Evolutionary conservation across 2,797 vertebrate species (phyloP).

Genomic region (Gymnodraco acuticeps): DNA sequence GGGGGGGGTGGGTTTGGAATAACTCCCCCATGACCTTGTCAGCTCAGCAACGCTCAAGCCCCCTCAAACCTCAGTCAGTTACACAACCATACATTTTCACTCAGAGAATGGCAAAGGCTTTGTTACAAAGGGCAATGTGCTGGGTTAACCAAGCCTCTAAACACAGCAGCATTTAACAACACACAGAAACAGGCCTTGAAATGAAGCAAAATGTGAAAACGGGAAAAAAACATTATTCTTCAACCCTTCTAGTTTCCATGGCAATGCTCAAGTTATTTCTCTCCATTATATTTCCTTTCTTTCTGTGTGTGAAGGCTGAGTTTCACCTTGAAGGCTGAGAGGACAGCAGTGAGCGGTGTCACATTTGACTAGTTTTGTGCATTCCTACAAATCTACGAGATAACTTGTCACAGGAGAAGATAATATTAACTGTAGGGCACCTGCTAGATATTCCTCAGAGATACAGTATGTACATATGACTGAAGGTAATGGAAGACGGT

Average conservation of each 20-base stretch:
- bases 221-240: slow-evolving; percentile 61
- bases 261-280: slow-evolving; percentile 59
- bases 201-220: slow-evolving; percentile 62
- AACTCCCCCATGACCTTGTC: slow-evolving; percentile 19
- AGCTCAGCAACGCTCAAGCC: slow-evolving; percentile 41
- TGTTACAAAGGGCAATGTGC: slow-evolving; percentile 49
- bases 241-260: slow-evolving; percentile 69
- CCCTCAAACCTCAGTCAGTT: slow-evolving; percentile 37
- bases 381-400: not conserved
- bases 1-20: slow-evolving; percentile 37
- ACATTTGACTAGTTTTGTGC: slow-evolving; percentile 37
- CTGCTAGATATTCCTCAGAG: slow-evolving; percentile 14
- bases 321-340: slow-evolving; percentile 71
- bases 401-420: slow-evolving; percentile 31
- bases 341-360: slow-evolving; percentile 58
- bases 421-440: slow-evolving; percentile 6
- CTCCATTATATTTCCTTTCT: slow-evolving; percentile 36
- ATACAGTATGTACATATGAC: too few relatives aligned
- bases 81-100: slow-evolving; percentile 65
- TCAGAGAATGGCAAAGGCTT: slow-evolving; percentile 50
- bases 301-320: slow-evolving; percentile 69
- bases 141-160: slow-evolving; percentile 62
- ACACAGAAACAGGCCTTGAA: slow-evolving; percentile 65
- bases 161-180: slow-evolving; percentile 63
- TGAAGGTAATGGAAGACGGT: slow-evolving; percentile 3